Evolutionary conservation across 2,888 invertebrate genomes (phyloP), one percentile per base, ranked within the genome.

Genomic region (Campoplex nolae): DNA sequence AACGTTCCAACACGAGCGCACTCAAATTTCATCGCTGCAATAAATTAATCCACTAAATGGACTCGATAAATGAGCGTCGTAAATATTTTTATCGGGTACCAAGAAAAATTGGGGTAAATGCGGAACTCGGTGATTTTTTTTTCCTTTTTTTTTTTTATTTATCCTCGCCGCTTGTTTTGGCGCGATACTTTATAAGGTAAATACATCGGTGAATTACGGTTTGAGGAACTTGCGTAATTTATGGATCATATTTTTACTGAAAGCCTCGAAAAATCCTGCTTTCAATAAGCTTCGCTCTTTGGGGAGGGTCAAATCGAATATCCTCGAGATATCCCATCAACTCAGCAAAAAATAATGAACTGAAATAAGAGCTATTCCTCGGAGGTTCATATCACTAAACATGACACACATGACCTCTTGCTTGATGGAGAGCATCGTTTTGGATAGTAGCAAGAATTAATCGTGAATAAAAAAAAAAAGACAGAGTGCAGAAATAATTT

Each of bases 41-140:
- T 83, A 68, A 83, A 86, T 83, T 75, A 54, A 78, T 79, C 78
- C 32, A 42, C n/a, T 38, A 82, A 82, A 78, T 77, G 68, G 62
- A 54, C 75, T 54, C 71, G 68, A 83, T 75, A 58, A 76, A 80
- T 70, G 58, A 79, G 62, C 84, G 58, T n/a, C 68, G 58, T 73
- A 65, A 70, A 70, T 80, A 75, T 70, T 80, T 45, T 84, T 78
- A 54, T 68, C 54, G 68, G 54, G 7, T 16, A 32, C 54, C 8
- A 38, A 77, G 51, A 48, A 65, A 77, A 35, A 65, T 54, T 54
- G 42, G 75, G 67, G 62, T 45, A 28, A 28, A 54, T 62, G 75
- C 75, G 28, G 32, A 65, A 45, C 62, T 70, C 54, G 73, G n/a
- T 32, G 38, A 38, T 23, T 68, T 38, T n/a, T 58, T 28, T 13